phyloP scores from a whole-genome alignment of 1,140 invertebrate species.

The Lordiphosa mommai region DNA sequence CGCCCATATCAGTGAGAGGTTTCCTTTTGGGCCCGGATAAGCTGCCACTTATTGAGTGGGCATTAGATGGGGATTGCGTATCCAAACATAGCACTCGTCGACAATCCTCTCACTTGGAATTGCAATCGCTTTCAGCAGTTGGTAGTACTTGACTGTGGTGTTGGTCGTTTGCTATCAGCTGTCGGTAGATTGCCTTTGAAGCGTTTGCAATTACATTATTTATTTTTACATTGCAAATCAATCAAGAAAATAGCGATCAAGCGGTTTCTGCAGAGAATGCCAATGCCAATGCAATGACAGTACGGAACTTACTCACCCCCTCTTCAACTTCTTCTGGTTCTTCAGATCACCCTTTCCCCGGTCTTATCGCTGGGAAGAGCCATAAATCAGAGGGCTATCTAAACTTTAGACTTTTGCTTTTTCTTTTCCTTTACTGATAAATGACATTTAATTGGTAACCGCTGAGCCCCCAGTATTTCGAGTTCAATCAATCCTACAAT shows the following conservation, averaged over 20 bases:
- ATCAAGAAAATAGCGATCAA: conserved; percentile 24
- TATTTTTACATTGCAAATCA: conserved; percentile 68
- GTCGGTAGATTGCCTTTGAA: conserved; percentile 47
- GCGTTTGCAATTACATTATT: conserved; percentile 65
- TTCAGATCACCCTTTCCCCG: conserved; percentile 7
- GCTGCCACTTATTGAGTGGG: conserved; percentile 58
- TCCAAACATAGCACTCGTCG: conserved; percentile 43
- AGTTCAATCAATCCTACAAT: conserved; percentile 3
- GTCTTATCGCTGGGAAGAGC: conserved; percentile 46
- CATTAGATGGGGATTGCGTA: conserved; percentile 65
- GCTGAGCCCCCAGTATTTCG: conserved; percentile 8
- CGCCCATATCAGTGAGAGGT: conserved; percentile 12
- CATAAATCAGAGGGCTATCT: conserved; percentile 78
- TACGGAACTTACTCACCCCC: not conserved
- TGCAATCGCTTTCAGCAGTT: conserved; percentile 10
- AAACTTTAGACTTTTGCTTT: conserved; percentile 61
- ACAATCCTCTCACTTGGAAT: conserved; percentile 12
- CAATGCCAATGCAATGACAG: conserved; percentile 29
- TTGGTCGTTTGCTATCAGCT: conserved; percentile 15
- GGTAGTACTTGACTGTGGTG: not conserved
- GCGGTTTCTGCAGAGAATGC: conserved; percentile 15
- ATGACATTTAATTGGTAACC: conserved; percentile 69
- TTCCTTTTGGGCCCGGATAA: conserved; percentile 37
- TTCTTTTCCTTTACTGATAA: conserved; percentile 51
- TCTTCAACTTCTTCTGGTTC: not conserved